phyloP scores from a whole-genome alignment of 2,113 vertebrate species.

The Nothoprocta perdicaria region DNA sequence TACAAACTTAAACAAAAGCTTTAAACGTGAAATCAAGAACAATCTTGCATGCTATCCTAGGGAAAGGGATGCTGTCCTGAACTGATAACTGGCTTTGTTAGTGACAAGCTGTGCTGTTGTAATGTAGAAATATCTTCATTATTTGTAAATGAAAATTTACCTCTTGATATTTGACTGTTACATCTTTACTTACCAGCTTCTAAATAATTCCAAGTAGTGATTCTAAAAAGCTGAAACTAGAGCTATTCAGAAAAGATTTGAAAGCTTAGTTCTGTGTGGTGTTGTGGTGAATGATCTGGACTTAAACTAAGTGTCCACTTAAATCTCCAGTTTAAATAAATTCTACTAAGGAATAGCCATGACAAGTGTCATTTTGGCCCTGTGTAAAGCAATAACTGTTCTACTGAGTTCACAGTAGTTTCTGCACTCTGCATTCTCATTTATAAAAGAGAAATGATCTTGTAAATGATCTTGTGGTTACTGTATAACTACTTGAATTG shows the following conservation, averaged over 20 bases:
- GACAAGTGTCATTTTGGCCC: not conserved
- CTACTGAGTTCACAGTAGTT: not conserved
- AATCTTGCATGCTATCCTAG: not conserved
- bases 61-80: not conserved
- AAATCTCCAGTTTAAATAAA: not conserved
- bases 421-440: not conserved
- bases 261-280: not conserved
- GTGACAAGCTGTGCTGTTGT: not conserved
- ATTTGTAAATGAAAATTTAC: not conserved
- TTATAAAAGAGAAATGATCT: not conserved
- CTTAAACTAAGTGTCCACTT: not conserved
- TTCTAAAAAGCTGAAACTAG: not conserved
- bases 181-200: not conserved
- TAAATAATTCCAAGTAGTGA: not conserved
- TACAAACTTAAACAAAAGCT: not conserved
- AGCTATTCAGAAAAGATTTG: not conserved
- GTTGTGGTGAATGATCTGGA: not conserved
- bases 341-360: not conserved
- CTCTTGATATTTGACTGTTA: not conserved
- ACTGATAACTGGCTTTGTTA: not conserved
- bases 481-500: not conserved
- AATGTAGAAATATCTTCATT: not conserved
- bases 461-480: not conserved
- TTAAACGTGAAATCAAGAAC: not conserved
- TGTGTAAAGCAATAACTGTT: rapidly evolving